These are phyloP conservation scores for Phylloscopus trochiloides DNA, from an alignment of 2,113 vertebrate genomes.

Conservation along the genomic window DNA sequence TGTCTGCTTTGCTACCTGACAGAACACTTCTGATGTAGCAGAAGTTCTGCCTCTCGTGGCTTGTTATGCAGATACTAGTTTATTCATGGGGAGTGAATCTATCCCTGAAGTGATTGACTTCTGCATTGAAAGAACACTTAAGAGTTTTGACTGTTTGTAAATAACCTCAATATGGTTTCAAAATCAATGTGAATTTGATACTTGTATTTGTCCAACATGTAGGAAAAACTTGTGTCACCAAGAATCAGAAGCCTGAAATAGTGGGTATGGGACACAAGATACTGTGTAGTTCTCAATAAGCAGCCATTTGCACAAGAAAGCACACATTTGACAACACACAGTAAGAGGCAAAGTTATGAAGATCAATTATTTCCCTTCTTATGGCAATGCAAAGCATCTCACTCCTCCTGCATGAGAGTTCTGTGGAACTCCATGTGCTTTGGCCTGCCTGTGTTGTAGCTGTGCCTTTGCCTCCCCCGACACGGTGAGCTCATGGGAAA, in stretches of 20 bases:
- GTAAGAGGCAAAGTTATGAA: not conserved
- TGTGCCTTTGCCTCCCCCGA: not conserved
- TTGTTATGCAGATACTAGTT: not conserved
- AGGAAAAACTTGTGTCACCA: not conserved
- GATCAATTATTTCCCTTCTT: not conserved
- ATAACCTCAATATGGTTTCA: not conserved
- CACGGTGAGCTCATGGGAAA: accelerated
- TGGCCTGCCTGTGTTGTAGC: not conserved
- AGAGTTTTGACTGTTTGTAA: not conserved
- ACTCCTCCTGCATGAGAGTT: not conserved
- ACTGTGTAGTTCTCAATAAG: not conserved
- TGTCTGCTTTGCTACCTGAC: not conserved
- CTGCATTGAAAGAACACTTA: not conserved
- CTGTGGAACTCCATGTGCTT: not conserved
- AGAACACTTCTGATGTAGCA: not conserved
- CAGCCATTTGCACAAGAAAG: not conserved
- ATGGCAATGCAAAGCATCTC: not conserved
- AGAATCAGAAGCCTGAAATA: not conserved
- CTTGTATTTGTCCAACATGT: not conserved
- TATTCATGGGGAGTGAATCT: not conserved
- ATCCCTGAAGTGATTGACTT: not conserved
- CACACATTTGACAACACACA: not conserved
- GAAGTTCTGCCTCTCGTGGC: not conserved
- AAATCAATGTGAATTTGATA: not conserved
- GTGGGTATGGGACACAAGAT: not conserved